Conservation (phyloP, 1,140 invertebrate genomes). For the Rhagoletis zephyria region DNA sequence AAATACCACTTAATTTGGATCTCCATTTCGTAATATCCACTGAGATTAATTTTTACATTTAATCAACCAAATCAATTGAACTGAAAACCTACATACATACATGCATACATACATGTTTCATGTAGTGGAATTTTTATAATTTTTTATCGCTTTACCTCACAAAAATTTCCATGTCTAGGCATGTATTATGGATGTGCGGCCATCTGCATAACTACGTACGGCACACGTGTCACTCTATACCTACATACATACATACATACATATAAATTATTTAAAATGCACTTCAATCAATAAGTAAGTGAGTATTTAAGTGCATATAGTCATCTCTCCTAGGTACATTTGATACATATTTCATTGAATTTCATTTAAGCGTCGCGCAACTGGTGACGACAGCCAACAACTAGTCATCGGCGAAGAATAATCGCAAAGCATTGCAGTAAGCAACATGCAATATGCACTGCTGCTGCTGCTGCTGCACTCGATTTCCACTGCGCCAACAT, state of each 20-base stretch:
- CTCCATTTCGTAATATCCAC: too few species aligned
- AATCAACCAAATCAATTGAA: too few species aligned
- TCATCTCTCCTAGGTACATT: not conserved
- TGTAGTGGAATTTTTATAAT: too few species aligned
- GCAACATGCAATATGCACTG: conserved; percentile 12
- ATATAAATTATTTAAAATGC: conserved; percentile 30
- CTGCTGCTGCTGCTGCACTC: conserved; percentile 8
- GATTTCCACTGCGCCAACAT: conserved; percentile 17
- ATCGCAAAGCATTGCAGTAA: not conserved
- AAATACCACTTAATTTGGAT: too few species aligned
- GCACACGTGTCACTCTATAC: too few species aligned
- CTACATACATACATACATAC: not conserved
- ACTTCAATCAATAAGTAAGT: conserved; percentile 46
- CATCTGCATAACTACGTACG: too few species aligned
- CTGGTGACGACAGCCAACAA: conserved; percentile 34
- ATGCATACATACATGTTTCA: too few species aligned
- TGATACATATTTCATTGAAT: not conserved
- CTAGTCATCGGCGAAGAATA: not conserved
- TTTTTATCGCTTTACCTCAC: too few species aligned
- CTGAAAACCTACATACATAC: too few species aligned
- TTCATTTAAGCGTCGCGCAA: conserved; percentile 2
- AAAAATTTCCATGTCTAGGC: too few species aligned
- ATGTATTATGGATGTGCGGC: too few species aligned
- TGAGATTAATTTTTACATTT: too few species aligned
- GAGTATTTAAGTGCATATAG: not conserved